These are phyloP conservation scores for Actinia tenebrosa DNA, from an alignment of 64 coral and sea anemone species.

Conservation along the genomic window DNA sequence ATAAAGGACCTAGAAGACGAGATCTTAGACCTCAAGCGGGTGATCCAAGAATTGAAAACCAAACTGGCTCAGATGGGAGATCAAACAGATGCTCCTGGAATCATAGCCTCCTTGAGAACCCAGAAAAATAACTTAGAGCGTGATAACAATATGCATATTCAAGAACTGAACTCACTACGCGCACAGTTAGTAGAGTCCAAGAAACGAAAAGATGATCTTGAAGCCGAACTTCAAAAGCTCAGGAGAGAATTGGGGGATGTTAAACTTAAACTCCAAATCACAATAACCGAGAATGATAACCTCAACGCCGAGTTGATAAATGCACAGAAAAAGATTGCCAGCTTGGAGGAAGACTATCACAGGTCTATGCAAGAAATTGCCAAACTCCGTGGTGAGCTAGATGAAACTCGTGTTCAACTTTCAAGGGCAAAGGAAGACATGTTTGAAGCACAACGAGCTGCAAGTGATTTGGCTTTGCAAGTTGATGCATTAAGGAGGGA, in stretches of 20 bases:
- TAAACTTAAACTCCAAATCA: slow-evolving; percentile 66
- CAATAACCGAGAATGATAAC: slow-evolving; percentile 62
- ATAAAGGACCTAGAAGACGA: slow-evolving; percentile 68
- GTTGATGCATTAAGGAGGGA: slow-evolving; percentile 54
- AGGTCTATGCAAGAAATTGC: slow-evolving; percentile 54
- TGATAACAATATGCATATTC: slow-evolving; percentile 72
- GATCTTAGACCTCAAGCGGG: slow-evolving; percentile 54
- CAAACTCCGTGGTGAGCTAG: slow-evolving; percentile 69
- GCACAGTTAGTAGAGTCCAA: slow-evolving; percentile 32
- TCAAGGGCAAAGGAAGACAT: slow-evolving; percentile 47
- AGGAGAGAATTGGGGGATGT: slow-evolving; percentile 67
- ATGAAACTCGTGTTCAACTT: slow-evolving; percentile 48
- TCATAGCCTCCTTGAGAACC: slow-evolving; percentile 67
- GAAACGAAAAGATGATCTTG: slow-evolving; percentile 49
- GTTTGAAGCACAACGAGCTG: slow-evolving; percentile 39
- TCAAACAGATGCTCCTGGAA: slow-evolving; percentile 77
- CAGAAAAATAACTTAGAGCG: slow-evolving; percentile 76
- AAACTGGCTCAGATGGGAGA: slow-evolving; percentile 59
- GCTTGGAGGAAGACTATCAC: slow-evolving; percentile 51
- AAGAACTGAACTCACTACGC: slow-evolving; percentile 57
- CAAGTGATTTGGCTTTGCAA: slow-evolving; percentile 44
- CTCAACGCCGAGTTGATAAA: slow-evolving; percentile 73
- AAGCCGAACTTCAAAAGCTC: slow-evolving; percentile 57
- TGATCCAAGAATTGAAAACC: slow-evolving; percentile 66
- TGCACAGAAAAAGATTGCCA: slow-evolving; percentile 60